A percentile compares a stretch with the other conserved stretches of the same genome.
Evolutionary conservation across 2,888 invertebrate genomes (phyloP).

Genomic region (Heliconius sara): DNA sequence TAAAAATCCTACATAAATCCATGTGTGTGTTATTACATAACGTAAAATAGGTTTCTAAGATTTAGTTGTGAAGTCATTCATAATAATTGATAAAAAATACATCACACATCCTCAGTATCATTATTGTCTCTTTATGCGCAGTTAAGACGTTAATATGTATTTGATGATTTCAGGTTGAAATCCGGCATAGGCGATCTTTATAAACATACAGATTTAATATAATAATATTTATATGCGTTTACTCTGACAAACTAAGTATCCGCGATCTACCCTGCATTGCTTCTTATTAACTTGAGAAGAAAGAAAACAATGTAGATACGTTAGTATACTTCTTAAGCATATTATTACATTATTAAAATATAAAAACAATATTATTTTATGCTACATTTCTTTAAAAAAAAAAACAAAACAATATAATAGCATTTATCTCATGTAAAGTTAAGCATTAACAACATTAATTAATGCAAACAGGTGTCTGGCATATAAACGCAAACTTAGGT

Average conservation of each 20-base stretch:
- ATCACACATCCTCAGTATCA: background rate
- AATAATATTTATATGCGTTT: background rate
- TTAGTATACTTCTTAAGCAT: background rate
- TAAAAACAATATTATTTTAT: too few species aligned
- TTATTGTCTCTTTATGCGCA: background rate
- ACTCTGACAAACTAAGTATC: background rate
- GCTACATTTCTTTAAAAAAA: background rate
- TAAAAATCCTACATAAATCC: slow-evolving; percentile 21
- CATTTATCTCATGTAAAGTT: background rate
- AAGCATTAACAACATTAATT: background rate
- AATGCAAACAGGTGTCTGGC: background rate
- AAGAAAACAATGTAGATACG: background rate
- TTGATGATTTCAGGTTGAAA: background rate
- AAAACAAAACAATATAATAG: background rate
- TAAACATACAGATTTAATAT: background rate
- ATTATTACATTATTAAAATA: too few species aligned
- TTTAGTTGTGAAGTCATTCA: slow-evolving; percentile 17
- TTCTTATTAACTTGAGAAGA: background rate
- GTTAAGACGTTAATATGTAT: background rate
- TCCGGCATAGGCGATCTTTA: background rate
- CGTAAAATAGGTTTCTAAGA: background rate
- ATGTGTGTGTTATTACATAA: slow-evolving; percentile 14
- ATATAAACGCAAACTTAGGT: background rate
- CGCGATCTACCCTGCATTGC: background rate
- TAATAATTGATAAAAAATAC: slow-evolving; percentile 6